A percentile compares a stretch with the other conserved stretches of the same genome.
Evolutionary conservation across 2,888 invertebrate species (phyloP).

Genomic region (Siphlonurus alternatus): DNA sequence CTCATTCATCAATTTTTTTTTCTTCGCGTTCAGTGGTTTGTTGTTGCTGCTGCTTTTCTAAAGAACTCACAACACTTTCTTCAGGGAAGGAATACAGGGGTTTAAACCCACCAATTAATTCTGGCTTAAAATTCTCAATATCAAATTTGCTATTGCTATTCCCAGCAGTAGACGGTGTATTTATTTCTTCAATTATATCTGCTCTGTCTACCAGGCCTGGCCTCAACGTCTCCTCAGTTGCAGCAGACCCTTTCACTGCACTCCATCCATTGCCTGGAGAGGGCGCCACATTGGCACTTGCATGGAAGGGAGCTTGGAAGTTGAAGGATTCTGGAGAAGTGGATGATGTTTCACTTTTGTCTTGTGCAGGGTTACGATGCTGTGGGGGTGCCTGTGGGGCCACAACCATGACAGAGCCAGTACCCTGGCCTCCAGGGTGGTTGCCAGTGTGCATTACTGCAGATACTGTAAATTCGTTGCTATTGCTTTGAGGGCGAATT

Average conservation of each 20-base stretch:
- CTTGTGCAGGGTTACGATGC: constrained; percentile 5
- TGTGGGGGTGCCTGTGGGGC: not conserved
- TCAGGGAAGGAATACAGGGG: constrained; percentile 30
- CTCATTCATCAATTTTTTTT: not conserved
- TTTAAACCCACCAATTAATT: constrained; percentile 48
- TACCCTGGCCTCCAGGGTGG: constrained; percentile 7
- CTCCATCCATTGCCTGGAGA: constrained; percentile 40
- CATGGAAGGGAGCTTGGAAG: constrained; percentile 21
- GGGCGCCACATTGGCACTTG: constrained; percentile 41
- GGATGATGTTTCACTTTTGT: constrained; percentile 9
- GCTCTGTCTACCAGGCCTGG: constrained; percentile 11
- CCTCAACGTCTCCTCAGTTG: constrained; percentile 6
- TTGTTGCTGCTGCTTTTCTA: not conserved
- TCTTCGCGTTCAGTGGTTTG: not conserved
- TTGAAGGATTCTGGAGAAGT: constrained; percentile 9
- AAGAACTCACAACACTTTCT: constrained; percentile 11
- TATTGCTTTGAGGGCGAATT: constrained; percentile 4
- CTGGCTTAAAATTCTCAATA: constrained; percentile 47
- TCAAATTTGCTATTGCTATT: constrained; percentile 30
- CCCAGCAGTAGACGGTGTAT: not conserved
- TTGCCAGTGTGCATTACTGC: constrained; percentile 26
- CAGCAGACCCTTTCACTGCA: constrained; percentile 22
- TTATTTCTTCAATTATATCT: constrained; percentile 6
- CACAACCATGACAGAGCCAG: constrained; percentile 3
- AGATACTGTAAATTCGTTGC: constrained; percentile 24